Conservation (phyloP, 2,888 invertebrate genomes). For the Caenorhabditis macrosperma region DNA sequence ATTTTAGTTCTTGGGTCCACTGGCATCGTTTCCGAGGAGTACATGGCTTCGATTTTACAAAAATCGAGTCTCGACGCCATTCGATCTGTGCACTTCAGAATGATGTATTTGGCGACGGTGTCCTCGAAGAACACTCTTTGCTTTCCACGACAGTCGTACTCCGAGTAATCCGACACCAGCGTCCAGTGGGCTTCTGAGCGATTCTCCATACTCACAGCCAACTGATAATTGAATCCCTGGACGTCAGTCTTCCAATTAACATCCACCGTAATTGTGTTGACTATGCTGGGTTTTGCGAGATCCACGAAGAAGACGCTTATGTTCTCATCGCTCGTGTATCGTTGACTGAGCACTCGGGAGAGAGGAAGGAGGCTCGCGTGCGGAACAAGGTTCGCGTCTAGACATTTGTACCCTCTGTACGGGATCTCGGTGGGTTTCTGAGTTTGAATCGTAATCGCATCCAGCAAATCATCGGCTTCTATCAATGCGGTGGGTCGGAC, state of each 20-base stretch:
- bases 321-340: conserved; percentile 83
- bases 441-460: conserved; percentile 82
- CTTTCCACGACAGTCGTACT: conserved; percentile 95
- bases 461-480: conserved; percentile 85
- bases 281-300: conserved; percentile 85
- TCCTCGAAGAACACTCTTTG: conserved; percentile 94
- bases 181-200: conserved; percentile 86
- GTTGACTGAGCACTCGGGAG: conserved; percentile 12
- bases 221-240: conserved; percentile 91
- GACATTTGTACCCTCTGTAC: conserved; percentile 33
- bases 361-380: conserved; percentile 22
- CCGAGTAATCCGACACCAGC: conserved; percentile 92
- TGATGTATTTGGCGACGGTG: conserved; percentile 87
- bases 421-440: conserved; percentile 84
- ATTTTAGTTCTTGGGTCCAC: conserved; percentile 85
- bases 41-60: conserved; percentile 93
- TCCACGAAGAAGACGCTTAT: conserved; percentile 63
- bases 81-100: conserved; percentile 90
- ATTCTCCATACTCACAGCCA: conserved; percentile 44
- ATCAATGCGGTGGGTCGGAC: conserved; percentile 87
- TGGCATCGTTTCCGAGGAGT: conserved; percentile 84
- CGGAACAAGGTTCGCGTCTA: conserved; percentile 26
- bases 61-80: conserved; percentile 92
- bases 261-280: conserved; percentile 93
- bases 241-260: conserved; percentile 88